Evolutionary conservation across 2,113 vertebrate species (phyloP).

Genomic region (Alaudala cheleensis): DNA sequence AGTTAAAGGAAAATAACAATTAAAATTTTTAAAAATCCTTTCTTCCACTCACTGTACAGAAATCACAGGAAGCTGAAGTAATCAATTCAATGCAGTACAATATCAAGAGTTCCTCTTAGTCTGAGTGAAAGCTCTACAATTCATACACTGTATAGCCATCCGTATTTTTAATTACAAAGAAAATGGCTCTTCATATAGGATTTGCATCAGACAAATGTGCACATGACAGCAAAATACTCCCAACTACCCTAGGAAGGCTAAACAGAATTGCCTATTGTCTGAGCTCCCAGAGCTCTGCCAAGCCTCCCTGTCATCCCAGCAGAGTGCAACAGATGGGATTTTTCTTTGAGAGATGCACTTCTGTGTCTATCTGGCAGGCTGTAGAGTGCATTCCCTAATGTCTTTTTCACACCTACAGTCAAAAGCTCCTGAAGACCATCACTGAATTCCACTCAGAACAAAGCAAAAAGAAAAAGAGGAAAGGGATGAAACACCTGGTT

Average conservation of each 20-base stretch:
- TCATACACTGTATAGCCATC: not conserved
- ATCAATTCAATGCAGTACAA: not conserved
- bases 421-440: not conserved
- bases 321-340: not conserved
- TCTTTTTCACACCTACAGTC: not conserved
- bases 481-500: not conserved
- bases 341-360: not conserved
- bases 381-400: not conserved
- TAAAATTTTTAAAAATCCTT: not conserved
- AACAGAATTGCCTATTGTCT: not conserved
- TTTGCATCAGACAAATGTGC: not conserved
- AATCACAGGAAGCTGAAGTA: not conserved
- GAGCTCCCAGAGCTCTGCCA: not conserved
- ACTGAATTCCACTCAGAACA: not conserved
- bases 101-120: not conserved
- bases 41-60: not conserved
- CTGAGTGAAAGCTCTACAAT: not conserved
- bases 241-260: not conserved
- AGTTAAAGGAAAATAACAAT: not conserved
- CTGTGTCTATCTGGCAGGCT: not conserved
- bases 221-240: not conserved
- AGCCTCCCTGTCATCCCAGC: not conserved
- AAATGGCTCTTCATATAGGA: not conserved
- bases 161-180: not conserved
- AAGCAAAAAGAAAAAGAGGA: not conserved